Base-by-base conservation (phyloP, 2,113 vertebrate species). In the Hirundichthys speculiger region DNA sequence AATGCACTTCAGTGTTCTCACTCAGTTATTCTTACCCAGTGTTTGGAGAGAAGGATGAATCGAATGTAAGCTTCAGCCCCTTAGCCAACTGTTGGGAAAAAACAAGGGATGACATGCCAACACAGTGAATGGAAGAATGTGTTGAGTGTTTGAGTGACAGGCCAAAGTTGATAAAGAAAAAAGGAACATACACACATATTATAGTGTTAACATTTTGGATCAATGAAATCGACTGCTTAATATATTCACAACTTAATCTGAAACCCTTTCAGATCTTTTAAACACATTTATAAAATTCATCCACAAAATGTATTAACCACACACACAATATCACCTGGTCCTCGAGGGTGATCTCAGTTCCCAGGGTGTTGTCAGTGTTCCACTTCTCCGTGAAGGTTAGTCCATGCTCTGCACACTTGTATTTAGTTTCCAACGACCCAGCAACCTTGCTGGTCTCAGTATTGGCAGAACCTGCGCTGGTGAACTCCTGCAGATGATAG, bases 11-110 rank as follows among this genome's bases (percentile, higher is more conserved):
- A 27, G 19, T 7, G 46, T 1, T 10, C 13, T 42, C 2, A 39
- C 10, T 34, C 16, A 54, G 10, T 20, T 16, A 63, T 15, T 66
- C 80, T 95, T 94, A 98, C 97, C 97, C 97, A 52, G 97, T 99
- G 87, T 98, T 99, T 73, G 97, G 97, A 12, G 97, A 98, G 91
- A 99, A 99, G 69, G 96, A 95, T 2, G 97, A 98, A 68, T 99
- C 97, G 45, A 99, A 96, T 3, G 96, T 98, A 90, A 99, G 75
- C 94, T 98, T 98, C 90, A 99, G 91, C 41, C 97, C 96, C 72
- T 79, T 95, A 1, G 95, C 77, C 88, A 98, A 89, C 97, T 98
- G 90, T 77, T 86, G 42, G 45, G 5, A 15, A 11, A 39, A 57
- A 49, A 63, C 21, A 13, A 34, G n/a, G n/a, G n/a, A n/a, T n/a